Conservation (phyloP, 2,797 vertebrate species). For the Diglossa cyanea region DNA sequence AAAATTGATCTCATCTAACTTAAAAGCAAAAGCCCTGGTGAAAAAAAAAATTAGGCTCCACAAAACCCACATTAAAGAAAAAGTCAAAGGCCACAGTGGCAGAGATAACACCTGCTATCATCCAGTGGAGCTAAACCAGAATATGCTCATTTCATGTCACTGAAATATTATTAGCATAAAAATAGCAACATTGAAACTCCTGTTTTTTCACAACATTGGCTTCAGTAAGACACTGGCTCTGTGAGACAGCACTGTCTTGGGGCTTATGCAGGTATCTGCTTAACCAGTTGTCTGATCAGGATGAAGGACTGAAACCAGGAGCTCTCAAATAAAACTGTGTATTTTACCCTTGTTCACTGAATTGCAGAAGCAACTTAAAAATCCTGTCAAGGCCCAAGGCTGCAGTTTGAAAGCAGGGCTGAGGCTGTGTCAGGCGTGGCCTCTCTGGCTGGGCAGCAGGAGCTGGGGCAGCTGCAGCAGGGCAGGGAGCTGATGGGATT, state of each 20-base stretch:
- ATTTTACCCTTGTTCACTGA: not conserved
- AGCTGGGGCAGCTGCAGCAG: not conserved
- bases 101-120: not conserved
- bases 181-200: not conserved
- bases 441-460: not conserved
- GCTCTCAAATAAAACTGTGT: not conserved
- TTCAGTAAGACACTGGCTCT: not conserved
- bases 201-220: not conserved
- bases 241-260: not conserved
- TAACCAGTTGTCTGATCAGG: not conserved
- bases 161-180: not conserved
- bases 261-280: not conserved
- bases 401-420: not conserved
- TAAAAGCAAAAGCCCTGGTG: not conserved
- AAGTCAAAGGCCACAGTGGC: not conserved
- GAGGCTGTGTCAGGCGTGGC: not conserved
- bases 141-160: not conserved
- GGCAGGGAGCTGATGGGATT: not conserved
- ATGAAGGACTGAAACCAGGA: not conserved
- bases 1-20: conserved; percentile 2
- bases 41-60: not conserved
- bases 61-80: not conserved
- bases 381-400: fast-evolving
- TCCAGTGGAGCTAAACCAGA: not conserved
- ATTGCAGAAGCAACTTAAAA: not conserved